Evolutionary conservation across 2,888 invertebrate species (phyloP), one percentile per base, ranked within the genome.

Genomic region (Cinara cedri): DNA sequence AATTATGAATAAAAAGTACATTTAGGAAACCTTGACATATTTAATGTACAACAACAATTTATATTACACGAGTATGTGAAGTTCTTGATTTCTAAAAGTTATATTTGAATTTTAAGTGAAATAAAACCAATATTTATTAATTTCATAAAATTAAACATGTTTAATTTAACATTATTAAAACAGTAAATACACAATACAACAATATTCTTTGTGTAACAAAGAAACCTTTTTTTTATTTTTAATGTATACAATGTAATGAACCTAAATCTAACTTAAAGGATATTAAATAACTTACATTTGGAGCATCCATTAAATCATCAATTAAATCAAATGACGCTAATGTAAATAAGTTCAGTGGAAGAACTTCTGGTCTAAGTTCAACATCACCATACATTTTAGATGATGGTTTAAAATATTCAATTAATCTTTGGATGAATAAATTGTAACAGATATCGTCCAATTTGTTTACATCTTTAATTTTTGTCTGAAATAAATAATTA

Each of bases 371-470:
- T 44, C 89, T 88, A 74, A 94, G 86, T 84, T 97, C 95, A 83
- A 94, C 91, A 84, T 93, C 91, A 3, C 96, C 95, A 86, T 94
- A 97, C 83, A 91, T 90, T 86, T 94, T 94, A 82, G 92, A 93
- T 21, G 93, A 93, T 1, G 97, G 97, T 85, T 92, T 93, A 85
- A 92, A 93, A 85, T 94, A 97, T 84, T 92, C 91, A 0, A 95
- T 89, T 34, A 98, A 89, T 66, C 93, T 90, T 83, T 91, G 91
- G 2, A 94, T 86, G 84, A 94, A 93, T 81, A 89, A 87, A 81
- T 88, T 88, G 84, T 91, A 89, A 82, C 89, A 88, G 1, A 88
- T 88, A 84, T 93, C 93, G 82, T 91, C 91, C 21, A 92, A 85
- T 83, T 89, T 88, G 81, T 88, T 88, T 81, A 90, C 86, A 13